Evolutionary conservation across 2,888 invertebrate genomes (phyloP).

Genomic region (Atherix ibis): DNA sequence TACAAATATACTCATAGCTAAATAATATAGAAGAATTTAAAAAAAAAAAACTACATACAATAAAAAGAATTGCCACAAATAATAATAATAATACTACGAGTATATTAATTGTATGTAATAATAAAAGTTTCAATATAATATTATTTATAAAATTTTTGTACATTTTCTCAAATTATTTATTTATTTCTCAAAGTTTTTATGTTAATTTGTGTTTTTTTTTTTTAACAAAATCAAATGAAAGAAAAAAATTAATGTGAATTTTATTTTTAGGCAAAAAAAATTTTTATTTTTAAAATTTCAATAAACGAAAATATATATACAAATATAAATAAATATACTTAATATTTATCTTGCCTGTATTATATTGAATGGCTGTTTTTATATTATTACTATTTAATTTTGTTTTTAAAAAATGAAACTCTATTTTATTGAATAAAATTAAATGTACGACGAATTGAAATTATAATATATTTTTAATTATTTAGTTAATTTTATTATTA

Average conservation of each 20-base stretch:
- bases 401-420: too few relatives aligned
- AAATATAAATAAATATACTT: not conserved
- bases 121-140: not conserved
- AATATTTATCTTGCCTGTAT: slow-evolving; percentile 10
- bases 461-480: too few relatives aligned
- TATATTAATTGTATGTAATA: not conserved
- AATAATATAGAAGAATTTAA: too few relatives aligned
- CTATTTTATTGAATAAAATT: too few relatives aligned
- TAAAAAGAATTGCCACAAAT: too few relatives aligned
- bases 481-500: too few relatives aligned
- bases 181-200: not conserved
- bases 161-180: not conserved
- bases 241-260: slow-evolving; percentile 3
- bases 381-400: slow-evolving; percentile 2
- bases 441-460: too few relatives aligned
- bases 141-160: not conserved
- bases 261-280: not conserved
- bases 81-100: too few relatives aligned
- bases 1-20: too few relatives aligned
- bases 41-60: too few relatives aligned
- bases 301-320: not conserved
- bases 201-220: too few relatives aligned
- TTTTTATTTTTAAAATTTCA: slow-evolving; percentile 2
- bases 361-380: slow-evolving; percentile 12
- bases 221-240: not conserved